Evolutionary conservation across 2,888 invertebrate genomes (phyloP).

Genomic region (Melanargia galathea): DNA sequence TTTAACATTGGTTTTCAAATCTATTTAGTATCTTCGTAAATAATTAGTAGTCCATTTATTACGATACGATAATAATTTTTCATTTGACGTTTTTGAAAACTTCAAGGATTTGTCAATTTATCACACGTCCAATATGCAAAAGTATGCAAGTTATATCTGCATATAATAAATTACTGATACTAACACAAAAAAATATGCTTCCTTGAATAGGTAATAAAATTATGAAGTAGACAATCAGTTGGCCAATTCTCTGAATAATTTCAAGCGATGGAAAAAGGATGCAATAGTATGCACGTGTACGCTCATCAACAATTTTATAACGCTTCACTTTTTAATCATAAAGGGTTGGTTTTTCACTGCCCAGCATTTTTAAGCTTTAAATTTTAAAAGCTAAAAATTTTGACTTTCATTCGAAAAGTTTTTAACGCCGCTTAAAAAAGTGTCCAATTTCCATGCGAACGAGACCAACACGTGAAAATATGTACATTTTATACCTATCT

Average conservation of each 20-base stretch:
- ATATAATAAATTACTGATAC: slow-evolving; percentile 1
- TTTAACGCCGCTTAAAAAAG: too few relatives aligned
- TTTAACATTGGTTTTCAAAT: not conserved
- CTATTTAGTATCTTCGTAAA: slow-evolving; percentile 5
- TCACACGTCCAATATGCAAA: slow-evolving; percentile 9
- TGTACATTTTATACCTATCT: slow-evolving; percentile 1
- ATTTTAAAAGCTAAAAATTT: too few relatives aligned
- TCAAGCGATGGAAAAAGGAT: too few relatives aligned
- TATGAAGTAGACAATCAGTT: not conserved
- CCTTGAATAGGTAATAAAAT: not conserved
- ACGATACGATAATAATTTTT: slow-evolving; percentile 5
- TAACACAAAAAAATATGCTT: not conserved
- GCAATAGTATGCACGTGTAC: too few relatives aligned
- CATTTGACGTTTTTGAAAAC: slow-evolving; percentile 1
- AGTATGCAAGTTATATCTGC: not conserved
- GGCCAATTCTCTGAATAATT: not conserved
- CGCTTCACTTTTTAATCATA: too few relatives aligned
- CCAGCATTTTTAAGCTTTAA: too few relatives aligned
- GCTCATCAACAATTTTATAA: too few relatives aligned
- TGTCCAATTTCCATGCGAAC: too few relatives aligned
- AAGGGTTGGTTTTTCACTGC: too few relatives aligned
- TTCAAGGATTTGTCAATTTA: slow-evolving; percentile 12
- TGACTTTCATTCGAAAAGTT: too few relatives aligned
- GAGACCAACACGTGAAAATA: not conserved
- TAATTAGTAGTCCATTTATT: slow-evolving; percentile 7